Evolutionary conservation across 2,888 invertebrate species (phyloP), one percentile per base, ranked within the genome.

Genomic region (Prosapia bicincta): DNA sequence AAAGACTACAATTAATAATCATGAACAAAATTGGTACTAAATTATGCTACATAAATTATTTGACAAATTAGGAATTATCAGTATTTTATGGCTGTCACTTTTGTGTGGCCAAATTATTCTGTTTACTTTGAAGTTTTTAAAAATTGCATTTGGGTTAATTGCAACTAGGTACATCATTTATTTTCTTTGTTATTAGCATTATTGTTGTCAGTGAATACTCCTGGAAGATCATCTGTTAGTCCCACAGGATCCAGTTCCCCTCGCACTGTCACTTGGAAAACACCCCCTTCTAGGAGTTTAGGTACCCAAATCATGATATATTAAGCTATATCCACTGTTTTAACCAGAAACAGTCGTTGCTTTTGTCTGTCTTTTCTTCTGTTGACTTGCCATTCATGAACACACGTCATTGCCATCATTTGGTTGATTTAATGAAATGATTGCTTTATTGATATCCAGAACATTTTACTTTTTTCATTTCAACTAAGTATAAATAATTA

Each of bases 191-290:
- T 73, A 28, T 13, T 38, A 76, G 76, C 67, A 5, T 13, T 76
- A 15, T 38, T 73, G 15, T 66, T 76, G 70, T 68, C 72, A 28
- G 73, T 72, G 66, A 67, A 69, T 66, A 73, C 69, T 30, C 69
- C 76, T 20, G 76, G 76, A 10, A 69, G 76, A 30, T 76, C 68
- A 66, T 76, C 76, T 0, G 76, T 76, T 25, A 76, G 76, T 30
- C 76, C 76, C n/a, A 73, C 72, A 43, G 68, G 67, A 6, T 69
- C 74, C 26, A 69, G 69, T 26, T 76, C 76, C 54, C 72, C 72
- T 24, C 71, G 76, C 43, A 76, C 69, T 30, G 76, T 76, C 73
- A 76, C 76, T 25, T 76, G 76, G 76, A 73, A 73, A 76, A 76
- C 54, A 26, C 76, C 76, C 66, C 76, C 76, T 38, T 70, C 76